Conservation (phyloP, 2,797 vertebrate genomes). For the Eremophila alpestris region DNA sequence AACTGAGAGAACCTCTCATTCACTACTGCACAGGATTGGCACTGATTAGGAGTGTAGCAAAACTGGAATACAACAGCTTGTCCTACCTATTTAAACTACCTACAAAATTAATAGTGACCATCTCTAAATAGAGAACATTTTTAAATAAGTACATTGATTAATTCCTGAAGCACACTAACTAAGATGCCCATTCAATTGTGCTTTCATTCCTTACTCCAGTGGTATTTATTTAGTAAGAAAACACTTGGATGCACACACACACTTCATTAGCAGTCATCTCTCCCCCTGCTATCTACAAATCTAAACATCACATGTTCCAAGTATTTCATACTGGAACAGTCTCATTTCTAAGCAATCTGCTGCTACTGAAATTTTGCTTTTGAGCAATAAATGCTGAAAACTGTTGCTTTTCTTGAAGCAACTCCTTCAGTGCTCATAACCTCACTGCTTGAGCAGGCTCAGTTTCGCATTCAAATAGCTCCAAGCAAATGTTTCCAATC, state of each 20-base stretch:
- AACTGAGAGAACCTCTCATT: neutral
- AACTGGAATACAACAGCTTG: neutral
- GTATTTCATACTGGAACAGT: neutral
- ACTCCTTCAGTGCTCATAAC: conserved; percentile 11
- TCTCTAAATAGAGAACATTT: neutral
- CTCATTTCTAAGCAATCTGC: conserved; percentile 2
- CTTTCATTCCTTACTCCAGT: neutral
- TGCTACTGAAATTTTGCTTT: conserved; percentile 15
- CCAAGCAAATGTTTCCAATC: neutral
- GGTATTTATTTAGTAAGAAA: conserved; percentile 10
- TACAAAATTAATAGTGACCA: neutral
- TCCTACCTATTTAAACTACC: neutral
- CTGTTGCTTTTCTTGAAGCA: conserved; percentile 10
- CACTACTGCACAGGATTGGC: neutral
- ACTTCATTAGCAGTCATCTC: conserved; percentile 11
- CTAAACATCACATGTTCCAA: conserved; percentile 3
- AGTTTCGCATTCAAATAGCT: conserved; percentile 3
- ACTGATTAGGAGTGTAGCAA: neutral
- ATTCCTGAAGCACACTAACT: neutral
- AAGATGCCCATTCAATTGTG: neutral
- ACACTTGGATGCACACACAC: neutral
- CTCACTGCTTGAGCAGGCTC: neutral
- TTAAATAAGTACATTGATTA: neutral
- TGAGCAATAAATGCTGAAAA: conserved; percentile 24
- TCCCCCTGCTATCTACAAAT: neutral